Conservation (phyloP, 2,888 invertebrate genomes). For the Eubasilissa splendida region DNA sequence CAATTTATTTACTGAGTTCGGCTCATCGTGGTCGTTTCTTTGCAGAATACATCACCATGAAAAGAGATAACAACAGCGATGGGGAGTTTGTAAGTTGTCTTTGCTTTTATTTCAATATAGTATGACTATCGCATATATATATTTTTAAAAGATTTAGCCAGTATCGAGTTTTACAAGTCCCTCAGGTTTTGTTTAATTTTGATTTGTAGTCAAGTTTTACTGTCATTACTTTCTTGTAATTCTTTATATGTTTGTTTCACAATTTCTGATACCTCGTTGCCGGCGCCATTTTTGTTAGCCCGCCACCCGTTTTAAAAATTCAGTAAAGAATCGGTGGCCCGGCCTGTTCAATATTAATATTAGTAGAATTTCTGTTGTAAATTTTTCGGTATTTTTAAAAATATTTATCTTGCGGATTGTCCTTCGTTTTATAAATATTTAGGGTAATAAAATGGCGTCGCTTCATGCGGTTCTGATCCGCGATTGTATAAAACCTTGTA, state of each 20-base stretch:
- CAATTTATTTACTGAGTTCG: not conserved
- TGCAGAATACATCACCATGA: conserved; percentile 33
- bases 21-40: not conserved
- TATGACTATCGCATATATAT: no score
- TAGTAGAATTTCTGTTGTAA: no score
- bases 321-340: no score
- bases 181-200: no score
- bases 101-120: not conserved
- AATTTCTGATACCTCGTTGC: not conserved
- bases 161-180: no score
- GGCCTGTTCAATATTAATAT: no score
- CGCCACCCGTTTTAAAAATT: not conserved
- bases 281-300: conserved; percentile 15
- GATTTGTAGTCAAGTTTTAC: not conserved
- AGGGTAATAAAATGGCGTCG: no score
- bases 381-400: no score
- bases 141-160: no score
- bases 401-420: no score
- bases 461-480: conserved; percentile 1
- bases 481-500: conserved; percentile 11
- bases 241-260: not conserved
- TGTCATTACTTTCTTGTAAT: not conserved
- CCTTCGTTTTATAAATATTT: no score
- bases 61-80: conserved; percentile 45
- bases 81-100: conserved; percentile 51